phyloP scores from a whole-genome alignment of 2,888 invertebrate genomes.

The Chrysomela aeneicollis region DNA sequence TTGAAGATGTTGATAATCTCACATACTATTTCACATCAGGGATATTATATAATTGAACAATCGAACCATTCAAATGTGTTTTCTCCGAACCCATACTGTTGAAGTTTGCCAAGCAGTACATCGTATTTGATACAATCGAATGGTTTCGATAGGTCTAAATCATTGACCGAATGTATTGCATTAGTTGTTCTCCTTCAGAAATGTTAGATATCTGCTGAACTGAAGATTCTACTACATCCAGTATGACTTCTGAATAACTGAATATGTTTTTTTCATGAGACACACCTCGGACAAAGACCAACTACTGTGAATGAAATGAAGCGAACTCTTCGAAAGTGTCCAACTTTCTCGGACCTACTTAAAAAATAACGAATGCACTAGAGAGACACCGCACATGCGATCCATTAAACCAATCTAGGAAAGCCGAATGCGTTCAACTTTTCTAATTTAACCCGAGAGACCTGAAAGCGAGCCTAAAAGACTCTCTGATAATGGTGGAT shows the following conservation, averaged over 20 bases:
- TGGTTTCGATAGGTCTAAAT: no score
- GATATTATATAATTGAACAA: no score
- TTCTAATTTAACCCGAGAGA: slow-evolving; percentile 30
- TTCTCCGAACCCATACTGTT: no score
- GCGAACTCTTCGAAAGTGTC: slow-evolving; percentile 1
- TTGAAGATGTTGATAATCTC: background rate
- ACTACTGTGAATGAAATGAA: background rate
- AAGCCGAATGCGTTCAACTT: slow-evolving; percentile 28
- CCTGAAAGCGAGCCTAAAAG: slow-evolving; percentile 35
- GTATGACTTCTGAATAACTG: background rate
- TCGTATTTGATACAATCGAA: no score
- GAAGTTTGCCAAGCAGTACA: no score
- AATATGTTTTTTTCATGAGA: background rate
- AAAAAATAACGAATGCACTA: slow-evolving; percentile 31
- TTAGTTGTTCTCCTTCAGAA: no score
- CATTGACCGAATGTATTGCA: no score
- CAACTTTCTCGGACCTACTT: slow-evolving; percentile 24
- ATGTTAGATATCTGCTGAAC: no score
- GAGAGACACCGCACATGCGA: slow-evolving; percentile 27
- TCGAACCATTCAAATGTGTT: no score
- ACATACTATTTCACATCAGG: no score
- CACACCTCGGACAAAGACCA: slow-evolving; percentile 12
- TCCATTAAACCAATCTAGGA: slow-evolving; percentile 31
- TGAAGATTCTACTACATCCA: background rate
- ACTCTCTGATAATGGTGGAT: slow-evolving; percentile 34